Percentiles rank a stretch among this genome's conserved stretches.
These are phyloP conservation scores for Fistularia commersonii DNA, from an alignment of 2,797 vertebrate genomes.

Conservation along the genomic window DNA sequence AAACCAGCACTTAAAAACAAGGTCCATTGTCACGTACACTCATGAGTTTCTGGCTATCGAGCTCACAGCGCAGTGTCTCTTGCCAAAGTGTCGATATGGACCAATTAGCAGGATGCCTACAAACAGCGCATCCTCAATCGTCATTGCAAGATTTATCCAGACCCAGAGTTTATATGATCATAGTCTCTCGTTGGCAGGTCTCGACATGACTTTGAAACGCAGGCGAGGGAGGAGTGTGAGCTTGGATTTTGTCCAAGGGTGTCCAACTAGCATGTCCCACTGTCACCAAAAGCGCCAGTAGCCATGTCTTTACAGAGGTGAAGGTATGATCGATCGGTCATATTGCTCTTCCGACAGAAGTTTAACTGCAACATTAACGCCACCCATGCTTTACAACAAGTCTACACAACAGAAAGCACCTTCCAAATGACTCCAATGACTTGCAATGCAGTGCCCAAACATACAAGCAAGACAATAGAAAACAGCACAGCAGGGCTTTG, in stretches of 20 bases:
- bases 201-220: conserved; percentile 98
- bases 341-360: conserved; percentile 65
- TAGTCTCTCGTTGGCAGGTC: conserved; percentile 98
- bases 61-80: conserved; percentile 83
- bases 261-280: conserved; percentile 82
- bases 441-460: conserved; percentile 76
- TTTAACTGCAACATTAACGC: conserved; percentile 57
- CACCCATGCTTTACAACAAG: conserved; percentile 65
- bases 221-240: conserved; percentile 96
- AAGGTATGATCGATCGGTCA: conserved; percentile 56
- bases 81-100: conserved; percentile 74
- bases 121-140: conserved; percentile 49
- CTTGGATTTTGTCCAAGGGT: conserved; percentile 80
- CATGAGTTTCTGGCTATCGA: conserved; percentile 79
- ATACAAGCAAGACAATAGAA: conserved; percentile 83
- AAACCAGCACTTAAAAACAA: conserved; percentile 72
- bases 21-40: conserved; percentile 82
- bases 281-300: conserved; percentile 94
- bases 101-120: conserved; percentile 54
- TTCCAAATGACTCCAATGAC: conserved; percentile 51
- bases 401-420: conserved; percentile 61
- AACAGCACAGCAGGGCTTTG: conserved; percentile 61
- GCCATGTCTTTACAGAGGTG: conserved; percentile 79
- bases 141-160: conserved; percentile 91
- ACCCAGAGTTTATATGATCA: conserved; percentile 92